These are phyloP conservation scores for Scolopax mira DNA, from an alignment of 2,113 vertebrate genomes.

Conservation along the genomic window DNA sequence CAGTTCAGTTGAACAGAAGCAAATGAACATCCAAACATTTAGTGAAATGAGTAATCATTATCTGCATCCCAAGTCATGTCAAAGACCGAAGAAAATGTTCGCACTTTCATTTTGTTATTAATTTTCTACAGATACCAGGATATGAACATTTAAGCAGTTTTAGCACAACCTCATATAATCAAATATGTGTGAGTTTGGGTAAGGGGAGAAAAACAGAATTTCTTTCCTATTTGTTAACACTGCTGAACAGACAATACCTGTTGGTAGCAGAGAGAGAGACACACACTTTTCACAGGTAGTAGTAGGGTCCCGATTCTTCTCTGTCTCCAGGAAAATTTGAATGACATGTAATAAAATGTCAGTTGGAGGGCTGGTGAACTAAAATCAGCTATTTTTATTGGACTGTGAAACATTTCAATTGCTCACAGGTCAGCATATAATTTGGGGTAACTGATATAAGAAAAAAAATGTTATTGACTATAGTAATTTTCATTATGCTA, in stretches of 20 bases:
- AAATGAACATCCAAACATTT: neutral
- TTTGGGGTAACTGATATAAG: neutral
- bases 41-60: neutral
- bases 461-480: neutral
- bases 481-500: neutral
- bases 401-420: neutral
- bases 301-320: neutral
- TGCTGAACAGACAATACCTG: neutral
- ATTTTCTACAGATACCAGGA: neutral
- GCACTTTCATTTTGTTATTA: neutral
- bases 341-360: neutral
- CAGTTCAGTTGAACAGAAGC: neutral
- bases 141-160: neutral
- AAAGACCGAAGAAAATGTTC: neutral
- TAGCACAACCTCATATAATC: neutral
- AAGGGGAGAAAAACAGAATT: neutral
- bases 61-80: neutral
- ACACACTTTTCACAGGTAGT: neutral
- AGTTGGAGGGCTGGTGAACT: neutral
- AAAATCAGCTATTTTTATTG: neutral
- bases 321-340: neutral
- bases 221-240: neutral
- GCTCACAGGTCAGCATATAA: neutral
- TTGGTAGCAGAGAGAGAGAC: neutral
- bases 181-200: neutral